Base-by-base conservation (phyloP, 2,888 invertebrate genomes). In the Harpalus rubripes region DNA sequence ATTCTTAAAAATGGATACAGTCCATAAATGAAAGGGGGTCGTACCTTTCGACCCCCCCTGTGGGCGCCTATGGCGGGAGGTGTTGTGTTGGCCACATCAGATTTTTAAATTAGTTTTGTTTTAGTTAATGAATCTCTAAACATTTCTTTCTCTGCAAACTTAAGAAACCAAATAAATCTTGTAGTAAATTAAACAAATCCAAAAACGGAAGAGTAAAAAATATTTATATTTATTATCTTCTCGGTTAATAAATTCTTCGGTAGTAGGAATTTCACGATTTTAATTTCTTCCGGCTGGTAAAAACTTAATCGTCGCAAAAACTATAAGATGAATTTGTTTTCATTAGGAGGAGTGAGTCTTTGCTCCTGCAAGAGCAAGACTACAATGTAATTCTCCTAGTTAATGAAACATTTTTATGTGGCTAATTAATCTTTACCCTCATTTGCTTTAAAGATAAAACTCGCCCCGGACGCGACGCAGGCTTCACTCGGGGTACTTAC, bases 401-500 rank as follows among this genome's bases (percentile, higher is more conserved):
- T 63, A 63, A 63, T 63, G 18, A 63, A 63, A 63, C 63, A 63
- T 63, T 63, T 63, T 63, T 63, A 63, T 63, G 63, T 63, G 26
- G 22, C 63, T 63, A 63, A 63, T 63, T 63, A 63, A 63, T 63
- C 63, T 63, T 63, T 18, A 59, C 59, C 59, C 18, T 59, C 59
- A 15, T 15, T 59, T 59, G n/a, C 59, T 16, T 22, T 22, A 22
- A 63, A 63, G 63, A 63, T 63, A 63, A 63, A 63, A 63, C 44
- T 52, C 12, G 4, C 1, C 44, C 44, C 32, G 32, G 32, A 32
- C 32, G 32, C 3, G 5, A 32, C 32, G 3, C 32, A 32, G 5
- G 32, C 32, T 32, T 5, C 3, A 32, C 22, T 22, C 22, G 3
- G 22, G 22, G 22, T 3, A 22, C 22, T 22, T 22, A 22, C 5